Evolutionary conservation across 2,797 vertebrate species (phyloP).

Genomic region (Melanotaenia maccullochi): DNA sequence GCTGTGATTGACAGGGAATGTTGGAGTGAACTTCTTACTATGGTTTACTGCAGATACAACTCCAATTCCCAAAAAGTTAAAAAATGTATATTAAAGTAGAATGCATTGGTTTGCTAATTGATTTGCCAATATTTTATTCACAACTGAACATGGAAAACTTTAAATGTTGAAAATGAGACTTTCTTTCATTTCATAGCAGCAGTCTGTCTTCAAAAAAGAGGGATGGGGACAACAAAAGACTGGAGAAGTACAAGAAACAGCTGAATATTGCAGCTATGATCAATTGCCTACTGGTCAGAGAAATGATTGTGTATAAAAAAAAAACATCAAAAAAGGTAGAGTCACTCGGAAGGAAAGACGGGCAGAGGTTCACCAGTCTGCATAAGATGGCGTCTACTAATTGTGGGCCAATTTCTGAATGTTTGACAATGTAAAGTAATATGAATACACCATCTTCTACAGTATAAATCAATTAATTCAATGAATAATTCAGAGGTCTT

Average conservation of each 20-base stretch:
- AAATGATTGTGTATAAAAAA: neutral
- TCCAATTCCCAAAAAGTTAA: neutral
- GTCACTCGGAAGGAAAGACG: neutral
- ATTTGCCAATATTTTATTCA: neutral
- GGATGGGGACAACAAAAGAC: neutral
- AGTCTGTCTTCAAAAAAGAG: neutral
- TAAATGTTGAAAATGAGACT: neutral
- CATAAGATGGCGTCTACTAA: no score
- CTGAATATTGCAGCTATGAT: neutral
- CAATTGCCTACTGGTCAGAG: neutral
- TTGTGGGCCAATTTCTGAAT: neutral
- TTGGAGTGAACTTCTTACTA: conserved; percentile 26
- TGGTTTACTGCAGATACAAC: conserved; percentile 9
- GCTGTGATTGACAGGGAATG: conserved; percentile 7
- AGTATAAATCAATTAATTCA: no score
- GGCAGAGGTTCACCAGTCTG: no score
- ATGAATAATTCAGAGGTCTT: no score
- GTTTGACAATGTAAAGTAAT: no score
- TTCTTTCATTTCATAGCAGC: neutral
- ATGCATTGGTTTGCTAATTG: neutral
- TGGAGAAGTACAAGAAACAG: neutral
- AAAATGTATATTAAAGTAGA: neutral
- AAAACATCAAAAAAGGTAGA: neutral
- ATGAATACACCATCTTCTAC: no score
- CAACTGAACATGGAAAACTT: neutral